phyloP scores from a whole-genome alignment of 2,113 vertebrate species.

The Paracanthobrama guichenoti region DNA sequence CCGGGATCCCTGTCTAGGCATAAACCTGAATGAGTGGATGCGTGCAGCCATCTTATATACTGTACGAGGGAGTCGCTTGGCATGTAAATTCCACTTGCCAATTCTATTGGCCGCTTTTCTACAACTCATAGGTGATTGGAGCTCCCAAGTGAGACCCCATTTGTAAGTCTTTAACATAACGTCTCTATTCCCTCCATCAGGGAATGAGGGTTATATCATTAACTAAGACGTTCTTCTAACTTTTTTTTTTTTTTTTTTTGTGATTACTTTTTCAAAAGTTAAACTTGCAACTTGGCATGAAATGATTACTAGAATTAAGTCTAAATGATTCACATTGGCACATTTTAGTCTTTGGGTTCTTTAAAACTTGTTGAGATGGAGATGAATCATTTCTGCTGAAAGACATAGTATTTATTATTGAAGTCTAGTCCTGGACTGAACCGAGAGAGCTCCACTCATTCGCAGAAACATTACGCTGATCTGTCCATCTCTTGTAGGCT shows the following conservation, averaged over 20 bases:
- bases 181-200: no score
- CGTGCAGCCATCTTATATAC: no score
- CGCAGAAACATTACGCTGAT: not conserved
- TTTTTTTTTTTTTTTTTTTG: no score
- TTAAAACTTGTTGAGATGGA: slow-evolving; percentile 13
- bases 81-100: no score
- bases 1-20: no score
- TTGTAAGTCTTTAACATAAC: no score
- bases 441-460: slow-evolving; percentile 6
- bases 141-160: no score
- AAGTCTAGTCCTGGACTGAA: slow-evolving; percentile 38
- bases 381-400: slow-evolving; percentile 33
- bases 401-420: slow-evolving; percentile 38
- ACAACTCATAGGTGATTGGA: no score
- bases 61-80: no score
- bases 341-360: not conserved
- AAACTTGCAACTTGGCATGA: not conserved
- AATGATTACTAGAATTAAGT: not conserved
- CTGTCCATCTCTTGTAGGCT: slow-evolving; percentile 37
- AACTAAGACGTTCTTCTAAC: not conserved
- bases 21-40: no score
- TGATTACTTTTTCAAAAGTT: not conserved
- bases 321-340: slow-evolving; percentile 3
- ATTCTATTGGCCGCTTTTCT: no score
- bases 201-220: no score